phyloP scores from a whole-genome alignment of 35 echinoderm and acorn worm species.

The Holothuria glaberrima region DNA sequence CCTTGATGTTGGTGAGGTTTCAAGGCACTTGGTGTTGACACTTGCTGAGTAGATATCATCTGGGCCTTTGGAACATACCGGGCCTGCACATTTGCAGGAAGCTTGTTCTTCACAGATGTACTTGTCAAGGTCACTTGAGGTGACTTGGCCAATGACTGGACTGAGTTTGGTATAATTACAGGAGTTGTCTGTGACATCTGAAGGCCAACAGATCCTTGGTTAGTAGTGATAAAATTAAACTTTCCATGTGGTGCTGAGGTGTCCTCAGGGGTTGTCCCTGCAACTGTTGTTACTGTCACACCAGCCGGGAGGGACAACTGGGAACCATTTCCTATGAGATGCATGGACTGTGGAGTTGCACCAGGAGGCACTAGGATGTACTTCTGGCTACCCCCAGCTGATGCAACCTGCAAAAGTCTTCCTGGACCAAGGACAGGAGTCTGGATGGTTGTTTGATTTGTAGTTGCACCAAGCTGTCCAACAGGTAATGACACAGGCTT shows the following conservation, averaged over 20 bases:
- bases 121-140: slow-evolving; percentile 1
- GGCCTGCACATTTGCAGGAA: slow-evolving; percentile 16
- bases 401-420: slow-evolving; percentile 34
- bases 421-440: slow-evolving; percentile 13
- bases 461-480: slow-evolving; percentile 43
- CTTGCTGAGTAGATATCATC: background rate
- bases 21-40: background rate
- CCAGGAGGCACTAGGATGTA: slow-evolving; percentile 36
- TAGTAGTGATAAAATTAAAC: slow-evolving; percentile 37
- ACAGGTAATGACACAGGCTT: slow-evolving; percentile 32
- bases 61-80: slow-evolving; percentile 3
- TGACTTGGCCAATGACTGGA: background rate
- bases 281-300: slow-evolving; percentile 1
- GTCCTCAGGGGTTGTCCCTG: background rate
- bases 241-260: background rate
- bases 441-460: slow-evolving; percentile 46
- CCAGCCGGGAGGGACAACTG: slow-evolving; percentile 51
- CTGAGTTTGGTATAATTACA: slow-evolving; percentile 19
- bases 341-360: slow-evolving; percentile 7
- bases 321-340: slow-evolving; percentile 44
- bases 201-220: slow-evolving; percentile 41
- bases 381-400: slow-evolving; percentile 44
- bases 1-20: slow-evolving; percentile 5
- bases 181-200: slow-evolving; percentile 32
- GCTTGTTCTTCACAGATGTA: slow-evolving; percentile 26